These are phyloP conservation scores for Melanostoma mellinum DNA, from an alignment of 2,888 invertebrate species.

Conservation along the genomic window DNA sequence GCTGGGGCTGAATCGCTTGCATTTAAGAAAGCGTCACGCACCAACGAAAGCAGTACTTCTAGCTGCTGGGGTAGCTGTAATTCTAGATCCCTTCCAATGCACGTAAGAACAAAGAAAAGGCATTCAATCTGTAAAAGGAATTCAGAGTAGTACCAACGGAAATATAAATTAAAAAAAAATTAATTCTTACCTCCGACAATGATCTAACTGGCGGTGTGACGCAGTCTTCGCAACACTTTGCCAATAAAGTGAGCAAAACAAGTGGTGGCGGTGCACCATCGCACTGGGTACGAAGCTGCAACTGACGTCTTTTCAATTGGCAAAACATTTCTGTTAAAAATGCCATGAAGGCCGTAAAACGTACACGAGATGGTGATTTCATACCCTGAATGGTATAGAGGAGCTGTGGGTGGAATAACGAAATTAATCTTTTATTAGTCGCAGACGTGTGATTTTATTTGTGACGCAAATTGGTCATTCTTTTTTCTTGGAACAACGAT, in stretches of 20 bases:
- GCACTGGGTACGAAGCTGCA: conserved; percentile 84
- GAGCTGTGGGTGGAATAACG: conserved; percentile 74
- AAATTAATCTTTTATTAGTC: background rate
- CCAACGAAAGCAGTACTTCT: conserved; percentile 89
- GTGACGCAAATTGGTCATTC: too few species aligned
- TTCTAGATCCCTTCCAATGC: conserved; percentile 94
- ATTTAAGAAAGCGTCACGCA: conserved; percentile 93
- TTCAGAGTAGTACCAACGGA: background rate
- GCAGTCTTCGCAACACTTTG: conserved; percentile 95
- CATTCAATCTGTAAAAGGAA: conserved; percentile 88
- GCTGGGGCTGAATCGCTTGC: conserved; percentile 88
- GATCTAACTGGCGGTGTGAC: conserved; percentile 91
- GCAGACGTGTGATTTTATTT: too few species aligned
- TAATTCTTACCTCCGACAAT: conserved; percentile 87
- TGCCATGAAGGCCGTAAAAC: conserved; percentile 92
- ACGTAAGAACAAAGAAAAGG: conserved; percentile 93
- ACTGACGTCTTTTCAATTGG: conserved; percentile 88
- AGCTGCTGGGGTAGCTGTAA: conserved; percentile 90
- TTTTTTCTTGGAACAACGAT: too few species aligned
- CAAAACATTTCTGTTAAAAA: conserved; percentile 95
- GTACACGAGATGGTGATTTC: conserved; percentile 85
- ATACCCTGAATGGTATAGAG: conserved; percentile 81
- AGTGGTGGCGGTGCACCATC: conserved; percentile 87
- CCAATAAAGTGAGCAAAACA: conserved; percentile 91
- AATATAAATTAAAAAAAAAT: background rate